Conservation (phyloP, 2,888 invertebrate genomes). For the Parascotia fuliginaria region DNA sequence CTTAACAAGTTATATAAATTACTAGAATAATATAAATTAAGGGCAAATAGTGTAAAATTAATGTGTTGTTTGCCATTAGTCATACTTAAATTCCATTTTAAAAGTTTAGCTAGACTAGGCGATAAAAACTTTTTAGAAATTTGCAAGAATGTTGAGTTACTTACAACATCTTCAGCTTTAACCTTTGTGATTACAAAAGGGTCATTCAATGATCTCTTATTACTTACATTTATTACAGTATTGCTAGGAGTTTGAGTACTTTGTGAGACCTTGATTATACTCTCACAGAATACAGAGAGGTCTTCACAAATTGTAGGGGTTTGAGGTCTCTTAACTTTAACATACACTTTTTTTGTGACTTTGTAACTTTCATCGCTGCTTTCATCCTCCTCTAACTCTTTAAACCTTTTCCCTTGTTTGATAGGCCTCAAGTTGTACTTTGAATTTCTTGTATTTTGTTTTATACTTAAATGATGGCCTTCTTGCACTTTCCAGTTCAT, state of each 20-base stretch:
- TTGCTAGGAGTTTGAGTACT: constrained; percentile 22
- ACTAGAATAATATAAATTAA: constrained; percentile 35
- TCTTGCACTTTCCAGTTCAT: neutral
- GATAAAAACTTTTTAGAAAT: constrained; percentile 24
- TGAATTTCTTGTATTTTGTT: neutral
- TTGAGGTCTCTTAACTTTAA: neutral
- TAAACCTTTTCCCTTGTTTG: constrained; percentile 3
- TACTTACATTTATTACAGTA: neutral
- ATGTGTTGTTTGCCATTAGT: constrained; percentile 16
- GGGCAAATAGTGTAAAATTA: constrained; percentile 31
- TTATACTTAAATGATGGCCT: neutral
- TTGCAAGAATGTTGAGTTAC: constrained; percentile 14
- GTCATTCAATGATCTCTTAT: neutral
- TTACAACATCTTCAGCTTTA: neutral
- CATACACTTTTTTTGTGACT: neutral
- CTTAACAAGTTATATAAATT: constrained; percentile 29
- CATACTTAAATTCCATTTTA: constrained; percentile 26
- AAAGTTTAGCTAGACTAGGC: constrained; percentile 25
- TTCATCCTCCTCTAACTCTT: constrained; percentile 1
- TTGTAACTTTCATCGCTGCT: constrained; percentile 1
- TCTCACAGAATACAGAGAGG: constrained; percentile 30
- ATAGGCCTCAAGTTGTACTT: constrained; percentile 10
- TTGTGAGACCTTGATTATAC: constrained; percentile 31
- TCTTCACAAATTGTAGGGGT: constrained; percentile 6
- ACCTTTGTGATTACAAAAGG: neutral